Percentiles rank a stretch among this genome's conserved stretches.
Conservation (phyloP, 2,888 invertebrate species). For the Scelioninae gen. 2 region DNA sequence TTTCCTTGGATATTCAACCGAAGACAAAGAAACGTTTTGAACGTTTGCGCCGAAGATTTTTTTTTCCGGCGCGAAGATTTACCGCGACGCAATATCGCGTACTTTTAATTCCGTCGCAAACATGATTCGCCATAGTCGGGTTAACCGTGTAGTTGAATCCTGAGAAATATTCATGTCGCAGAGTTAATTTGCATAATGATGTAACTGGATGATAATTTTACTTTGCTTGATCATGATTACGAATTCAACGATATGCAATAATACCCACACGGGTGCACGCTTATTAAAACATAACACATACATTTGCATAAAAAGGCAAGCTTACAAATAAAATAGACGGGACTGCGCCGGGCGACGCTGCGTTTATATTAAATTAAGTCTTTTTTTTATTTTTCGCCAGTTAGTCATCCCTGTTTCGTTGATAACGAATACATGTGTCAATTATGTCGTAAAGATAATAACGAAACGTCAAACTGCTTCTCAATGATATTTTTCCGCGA, state of each 20-base stretch:
- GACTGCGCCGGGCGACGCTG: background rate
- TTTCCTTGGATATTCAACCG: no score
- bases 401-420: slow-evolving; percentile 10
- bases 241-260: slow-evolving; percentile 31
- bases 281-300: slow-evolving; percentile 19
- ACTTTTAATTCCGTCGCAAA: slow-evolving; percentile 8
- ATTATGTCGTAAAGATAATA: slow-evolving; percentile 23
- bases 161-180: slow-evolving; percentile 23
- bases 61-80: no score
- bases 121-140: background rate
- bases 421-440: slow-evolving; percentile 19
- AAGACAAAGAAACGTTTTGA: no score
- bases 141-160: slow-evolving; percentile 12
- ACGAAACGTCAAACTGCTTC: slow-evolving; percentile 8
- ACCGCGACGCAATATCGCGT: no score
- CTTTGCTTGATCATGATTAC: slow-evolving; percentile 32
- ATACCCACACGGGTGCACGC: background rate
- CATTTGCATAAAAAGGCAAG: slow-evolving; percentile 9
- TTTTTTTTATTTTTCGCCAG: slow-evolving; percentile 10
- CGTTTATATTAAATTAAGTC: slow-evolving; percentile 20
- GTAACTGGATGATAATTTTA: slow-evolving; percentile 41
- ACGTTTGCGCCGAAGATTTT: no score
- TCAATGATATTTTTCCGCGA: background rate
- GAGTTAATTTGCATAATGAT: slow-evolving; percentile 37
- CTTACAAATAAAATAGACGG: slow-evolving; percentile 4